Conservation (phyloP, 2,797 vertebrate genomes). For the Uromys caudimaculatus region DNA sequence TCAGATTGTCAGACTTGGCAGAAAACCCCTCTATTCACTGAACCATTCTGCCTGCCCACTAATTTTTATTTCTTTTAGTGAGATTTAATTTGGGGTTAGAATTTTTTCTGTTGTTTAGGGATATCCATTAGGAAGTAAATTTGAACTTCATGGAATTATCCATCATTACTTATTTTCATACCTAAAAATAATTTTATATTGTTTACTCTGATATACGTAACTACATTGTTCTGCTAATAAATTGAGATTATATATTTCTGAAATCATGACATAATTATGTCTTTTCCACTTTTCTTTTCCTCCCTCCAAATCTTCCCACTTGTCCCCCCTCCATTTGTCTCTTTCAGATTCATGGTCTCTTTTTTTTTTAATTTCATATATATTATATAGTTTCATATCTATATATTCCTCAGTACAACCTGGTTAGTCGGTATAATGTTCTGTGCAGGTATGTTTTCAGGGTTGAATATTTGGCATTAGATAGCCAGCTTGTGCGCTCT, state of each 20-base stretch:
- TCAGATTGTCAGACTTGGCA: background rate
- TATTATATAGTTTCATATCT: background rate
- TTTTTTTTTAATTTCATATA: background rate
- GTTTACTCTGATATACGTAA: background rate
- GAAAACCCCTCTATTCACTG: background rate
- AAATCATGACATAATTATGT: background rate
- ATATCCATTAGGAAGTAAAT: background rate
- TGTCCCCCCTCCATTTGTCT: too few relatives aligned
- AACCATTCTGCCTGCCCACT: background rate
- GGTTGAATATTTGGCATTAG: background rate
- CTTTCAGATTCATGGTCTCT: background rate
- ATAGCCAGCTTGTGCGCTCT: background rate
- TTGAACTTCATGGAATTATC: slow-evolving; percentile 7
- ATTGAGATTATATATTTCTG: background rate
- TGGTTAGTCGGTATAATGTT: background rate
- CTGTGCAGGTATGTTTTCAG: background rate
- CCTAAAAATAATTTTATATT: slow-evolving; percentile 23
- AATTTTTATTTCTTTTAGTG: slow-evolving; percentile 43
- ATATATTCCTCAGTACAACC: background rate
- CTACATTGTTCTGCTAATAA: slow-evolving; percentile 32
- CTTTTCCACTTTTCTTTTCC: background rate
- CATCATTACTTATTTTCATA: background rate
- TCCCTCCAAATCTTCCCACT: background rate
- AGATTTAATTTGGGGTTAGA: slow-evolving; percentile 8
- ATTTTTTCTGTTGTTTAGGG: slow-evolving; percentile 46